Conservation (phyloP, 2,888 invertebrate species). For the Norana najaformis region DNA sequence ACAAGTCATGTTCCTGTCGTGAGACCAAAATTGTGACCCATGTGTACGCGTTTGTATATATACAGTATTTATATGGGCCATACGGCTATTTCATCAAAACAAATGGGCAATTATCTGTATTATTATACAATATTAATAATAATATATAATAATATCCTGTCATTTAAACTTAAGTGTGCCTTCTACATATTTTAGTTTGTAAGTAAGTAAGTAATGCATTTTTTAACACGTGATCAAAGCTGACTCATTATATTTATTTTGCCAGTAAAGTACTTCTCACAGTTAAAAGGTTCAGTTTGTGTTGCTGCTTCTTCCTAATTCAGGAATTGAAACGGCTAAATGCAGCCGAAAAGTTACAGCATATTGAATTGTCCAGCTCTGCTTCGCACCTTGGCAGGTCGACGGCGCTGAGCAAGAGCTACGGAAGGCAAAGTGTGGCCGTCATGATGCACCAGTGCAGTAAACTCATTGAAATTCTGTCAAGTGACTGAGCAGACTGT, state of each 20-base stretch:
- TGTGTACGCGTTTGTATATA: too few species aligned
- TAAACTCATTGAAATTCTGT: slow-evolving; percentile 51
- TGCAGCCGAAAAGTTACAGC: slow-evolving; percentile 52
- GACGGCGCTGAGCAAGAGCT: slow-evolving; percentile 49
- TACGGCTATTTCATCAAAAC: too few species aligned
- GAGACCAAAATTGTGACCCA: too few species aligned
- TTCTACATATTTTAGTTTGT: background rate
- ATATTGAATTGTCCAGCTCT: slow-evolving; percentile 40
- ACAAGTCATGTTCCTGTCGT: too few species aligned
- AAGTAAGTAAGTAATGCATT: too few species aligned
- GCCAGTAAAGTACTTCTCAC: background rate
- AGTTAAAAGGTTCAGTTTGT: background rate
- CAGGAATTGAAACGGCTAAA: slow-evolving; percentile 54
- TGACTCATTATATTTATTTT: background rate
- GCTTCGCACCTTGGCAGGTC: slow-evolving; percentile 49
- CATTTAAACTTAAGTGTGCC: background rate
- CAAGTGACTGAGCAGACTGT: background rate
- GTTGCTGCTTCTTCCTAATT: background rate
- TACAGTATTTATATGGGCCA: too few species aligned
- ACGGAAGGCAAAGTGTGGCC: slow-evolving; percentile 47
- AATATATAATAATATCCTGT: background rate
- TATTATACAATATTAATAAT: too few species aligned
- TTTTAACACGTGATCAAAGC: background rate
- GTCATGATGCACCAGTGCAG: slow-evolving; percentile 53
- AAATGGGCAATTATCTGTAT: too few species aligned